These are phyloP conservation scores for Phalacrocorax pelagicus DNA, from an alignment of 2,113 vertebrate genomes.

Conservation along the genomic window DNA sequence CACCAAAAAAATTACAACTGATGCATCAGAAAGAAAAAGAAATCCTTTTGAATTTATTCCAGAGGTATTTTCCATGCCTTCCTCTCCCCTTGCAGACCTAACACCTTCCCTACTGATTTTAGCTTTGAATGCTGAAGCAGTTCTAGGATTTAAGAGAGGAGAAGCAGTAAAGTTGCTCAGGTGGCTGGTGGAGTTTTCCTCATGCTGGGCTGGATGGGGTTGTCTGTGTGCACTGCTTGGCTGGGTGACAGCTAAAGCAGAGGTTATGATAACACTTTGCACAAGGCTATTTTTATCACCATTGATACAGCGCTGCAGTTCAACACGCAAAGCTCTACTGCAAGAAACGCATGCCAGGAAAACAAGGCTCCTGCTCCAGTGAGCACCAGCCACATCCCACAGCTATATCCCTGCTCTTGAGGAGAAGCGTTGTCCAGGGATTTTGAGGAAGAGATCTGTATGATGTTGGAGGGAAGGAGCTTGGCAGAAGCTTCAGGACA, in stretches of 20 bases:
- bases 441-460: background rate
- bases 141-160: background rate
- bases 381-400: background rate
- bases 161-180: background rate
- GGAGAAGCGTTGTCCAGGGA: background rate
- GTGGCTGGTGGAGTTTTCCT: background rate
- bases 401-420: background rate
- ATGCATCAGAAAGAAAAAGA: background rate
- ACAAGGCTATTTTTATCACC: slow-evolving; percentile 42
- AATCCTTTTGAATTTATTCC: background rate
- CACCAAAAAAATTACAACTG: background rate
- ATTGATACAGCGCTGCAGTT: background rate
- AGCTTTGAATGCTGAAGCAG: background rate
- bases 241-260: slow-evolving; percentile 27
- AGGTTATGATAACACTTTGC: slow-evolving; percentile 29
- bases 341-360: background rate
- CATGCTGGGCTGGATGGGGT: background rate
- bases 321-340: background rate
- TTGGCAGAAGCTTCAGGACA: background rate
- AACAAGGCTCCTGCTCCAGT: background rate
- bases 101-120: background rate
- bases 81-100: background rate
- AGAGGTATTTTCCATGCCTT: background rate
- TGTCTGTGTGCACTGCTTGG: background rate
- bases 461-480: background rate